Percentiles rank a stretch among this genome's conserved stretches.
These are phyloP conservation scores for Chaetogeoica ovagalla DNA, from an alignment of 2,888 invertebrate species.

Conservation along the genomic window DNA sequence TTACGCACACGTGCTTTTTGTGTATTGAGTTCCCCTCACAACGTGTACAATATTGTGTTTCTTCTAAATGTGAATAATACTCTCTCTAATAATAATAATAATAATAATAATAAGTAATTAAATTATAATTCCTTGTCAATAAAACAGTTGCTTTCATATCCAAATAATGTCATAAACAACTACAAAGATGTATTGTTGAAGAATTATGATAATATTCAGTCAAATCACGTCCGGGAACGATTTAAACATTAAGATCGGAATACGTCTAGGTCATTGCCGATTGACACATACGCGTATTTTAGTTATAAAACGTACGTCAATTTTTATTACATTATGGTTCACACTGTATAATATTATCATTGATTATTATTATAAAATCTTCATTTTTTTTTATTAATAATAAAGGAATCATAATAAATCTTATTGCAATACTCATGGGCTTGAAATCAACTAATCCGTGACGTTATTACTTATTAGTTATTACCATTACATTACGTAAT, in stretches of 20 bases:
- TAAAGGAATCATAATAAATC: background rate
- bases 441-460: background rate
- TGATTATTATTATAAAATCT: too few relatives aligned
- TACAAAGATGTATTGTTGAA: background rate
- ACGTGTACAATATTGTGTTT: background rate
- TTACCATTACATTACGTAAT: too few relatives aligned
- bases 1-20: too few relatives aligned
- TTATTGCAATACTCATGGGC: background rate
- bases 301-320: background rate
- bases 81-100: background rate
- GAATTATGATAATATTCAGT: background rate
- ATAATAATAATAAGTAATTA: background rate
- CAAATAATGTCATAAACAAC: background rate
- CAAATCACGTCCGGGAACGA: background rate
- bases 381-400: background rate
- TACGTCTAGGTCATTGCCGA: constrained; percentile 16
- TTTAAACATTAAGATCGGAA: background rate
- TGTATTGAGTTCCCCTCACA: too few relatives aligned
- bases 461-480: too few relatives aligned
- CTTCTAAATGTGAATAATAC: background rate
- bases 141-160: background rate
- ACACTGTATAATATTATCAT: background rate
- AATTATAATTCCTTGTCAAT: background rate
- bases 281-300: background rate
- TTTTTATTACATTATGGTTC: background rate